Conservation (phyloP, 2,888 invertebrate genomes). For the Nomada ruficornis region DNA sequence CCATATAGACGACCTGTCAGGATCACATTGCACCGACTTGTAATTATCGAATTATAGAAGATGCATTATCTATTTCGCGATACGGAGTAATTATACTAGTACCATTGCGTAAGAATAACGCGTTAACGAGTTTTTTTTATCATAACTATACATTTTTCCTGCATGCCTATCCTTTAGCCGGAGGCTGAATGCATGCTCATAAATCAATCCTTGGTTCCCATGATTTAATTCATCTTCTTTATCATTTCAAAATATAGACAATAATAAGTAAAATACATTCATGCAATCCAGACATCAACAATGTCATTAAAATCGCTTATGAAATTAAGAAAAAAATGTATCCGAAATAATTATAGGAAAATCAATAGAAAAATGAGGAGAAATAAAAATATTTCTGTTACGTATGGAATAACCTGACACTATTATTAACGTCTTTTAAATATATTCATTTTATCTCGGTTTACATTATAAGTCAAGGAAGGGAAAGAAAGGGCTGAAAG, state of each 20-base stretch:
- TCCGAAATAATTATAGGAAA: not conserved
- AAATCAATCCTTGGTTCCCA: not conserved
- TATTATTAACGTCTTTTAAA: not conserved
- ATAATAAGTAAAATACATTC: too few species aligned
- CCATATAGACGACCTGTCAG: not conserved
- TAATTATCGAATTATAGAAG: slow-evolving; percentile 4
- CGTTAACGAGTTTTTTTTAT: not conserved
- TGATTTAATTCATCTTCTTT: too few species aligned
- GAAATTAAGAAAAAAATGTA: not conserved
- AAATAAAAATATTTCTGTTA: too few species aligned
- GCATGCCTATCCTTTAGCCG: not conserved
- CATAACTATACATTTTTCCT: not conserved
- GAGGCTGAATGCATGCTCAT: not conserved
- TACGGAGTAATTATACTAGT: slow-evolving; percentile 17
- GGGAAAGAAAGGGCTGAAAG: not conserved
- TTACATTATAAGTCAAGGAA: not conserved
- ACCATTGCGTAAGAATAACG: slow-evolving; percentile 12
- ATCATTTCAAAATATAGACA: too few species aligned
- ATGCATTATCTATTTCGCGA: slow-evolving; percentile 3
- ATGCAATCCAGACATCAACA: too few species aligned
- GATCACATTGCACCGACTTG: not conserved
- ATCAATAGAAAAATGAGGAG: too few species aligned
- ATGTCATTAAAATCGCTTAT: too few species aligned
- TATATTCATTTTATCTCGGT: not conserved
- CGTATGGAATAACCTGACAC: too few species aligned